Evolutionary conservation across 2,113 vertebrate genomes (phyloP).

Genomic region (Trematocara variabile): DNA sequence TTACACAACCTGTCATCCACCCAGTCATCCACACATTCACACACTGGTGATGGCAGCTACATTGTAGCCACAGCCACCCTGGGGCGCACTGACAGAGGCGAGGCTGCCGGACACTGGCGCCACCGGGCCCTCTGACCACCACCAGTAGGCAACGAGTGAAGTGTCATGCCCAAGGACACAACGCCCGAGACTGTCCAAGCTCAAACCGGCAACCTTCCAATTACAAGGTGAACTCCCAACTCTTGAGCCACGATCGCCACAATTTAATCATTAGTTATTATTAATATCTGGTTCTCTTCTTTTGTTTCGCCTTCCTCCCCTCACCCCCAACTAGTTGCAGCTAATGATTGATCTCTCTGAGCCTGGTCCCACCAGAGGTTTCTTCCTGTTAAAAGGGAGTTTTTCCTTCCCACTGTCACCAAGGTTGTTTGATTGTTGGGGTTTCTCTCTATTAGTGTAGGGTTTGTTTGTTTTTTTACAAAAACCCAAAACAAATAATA

Average conservation of each 20-base stretch:
- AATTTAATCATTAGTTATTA: background rate
- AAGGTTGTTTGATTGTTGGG: background rate
- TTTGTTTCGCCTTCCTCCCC: background rate
- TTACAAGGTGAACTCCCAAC: too few relatives aligned
- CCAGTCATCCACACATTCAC: too few relatives aligned
- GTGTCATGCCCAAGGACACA: background rate
- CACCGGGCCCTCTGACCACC: background rate
- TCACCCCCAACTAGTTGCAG: background rate
- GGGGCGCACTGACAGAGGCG: accelerated
- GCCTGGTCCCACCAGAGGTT: accelerated
- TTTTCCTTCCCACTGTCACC: background rate
- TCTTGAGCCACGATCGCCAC: background rate
- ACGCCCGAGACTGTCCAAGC: accelerated
- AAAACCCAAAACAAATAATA: background rate
- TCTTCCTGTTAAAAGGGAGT: background rate
- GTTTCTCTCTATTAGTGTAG: background rate
- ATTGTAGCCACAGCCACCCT: background rate
- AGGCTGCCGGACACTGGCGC: accelerated
- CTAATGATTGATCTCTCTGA: background rate
- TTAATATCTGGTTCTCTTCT: accelerated
- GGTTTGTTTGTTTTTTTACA: background rate
- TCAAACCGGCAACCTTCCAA: accelerated
- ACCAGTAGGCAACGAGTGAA: background rate
- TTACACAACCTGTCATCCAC: accelerated
- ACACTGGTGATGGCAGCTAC: background rate